Evolutionary conservation across 2,797 vertebrate species (phyloP), one percentile per base, ranked within the genome.

Genomic region (Crypturellus tataupa): DNA sequence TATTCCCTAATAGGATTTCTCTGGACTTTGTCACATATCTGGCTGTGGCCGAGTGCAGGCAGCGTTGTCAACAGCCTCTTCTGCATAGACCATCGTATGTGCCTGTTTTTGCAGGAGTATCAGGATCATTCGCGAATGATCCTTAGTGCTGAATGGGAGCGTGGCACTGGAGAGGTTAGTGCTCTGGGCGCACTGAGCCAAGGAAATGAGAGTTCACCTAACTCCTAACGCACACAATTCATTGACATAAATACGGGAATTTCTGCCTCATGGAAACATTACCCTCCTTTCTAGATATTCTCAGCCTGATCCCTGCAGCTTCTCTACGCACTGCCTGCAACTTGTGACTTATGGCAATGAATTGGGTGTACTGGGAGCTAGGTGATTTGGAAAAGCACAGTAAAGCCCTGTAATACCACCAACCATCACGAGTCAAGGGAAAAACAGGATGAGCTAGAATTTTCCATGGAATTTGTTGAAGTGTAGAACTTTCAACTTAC

Each of bases 1-100:
- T 90, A 75, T 92, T 91, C 92, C 85, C 69, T 87, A 94, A 56
- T 88, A 95, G 59, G 44, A 88, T 93, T 90, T 96, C 20, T n/a
- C 58, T 76, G 35, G 39, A 87, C 83, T 93, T 93, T 85, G 65
- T 94, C 90, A 95, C 78, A 5, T 95, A 83, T 83, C 75, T 97
- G 80, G 70, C 51, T 87, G 19, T 64, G 76, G 33, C 68, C 75
- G 84, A 85, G 53, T 10, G 29, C 20, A 27, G 63, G 35, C 1
- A 3, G 65, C 14, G 27, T 29, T 92, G 53, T 83, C 90, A 89
- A 39, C 49, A 92, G 76, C 76, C 65, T 76, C 10, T 95, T 89
- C 75, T 47, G 8, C 72, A 9, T 79, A 77, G 71, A 35, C 37
- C 64, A 62, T 1, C 0, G 51, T 68, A 55, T 87, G 35, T 95